These are phyloP conservation scores for Casuarius casuarius DNA, from an alignment of 2,113 vertebrate species.

Conservation along the genomic window DNA sequence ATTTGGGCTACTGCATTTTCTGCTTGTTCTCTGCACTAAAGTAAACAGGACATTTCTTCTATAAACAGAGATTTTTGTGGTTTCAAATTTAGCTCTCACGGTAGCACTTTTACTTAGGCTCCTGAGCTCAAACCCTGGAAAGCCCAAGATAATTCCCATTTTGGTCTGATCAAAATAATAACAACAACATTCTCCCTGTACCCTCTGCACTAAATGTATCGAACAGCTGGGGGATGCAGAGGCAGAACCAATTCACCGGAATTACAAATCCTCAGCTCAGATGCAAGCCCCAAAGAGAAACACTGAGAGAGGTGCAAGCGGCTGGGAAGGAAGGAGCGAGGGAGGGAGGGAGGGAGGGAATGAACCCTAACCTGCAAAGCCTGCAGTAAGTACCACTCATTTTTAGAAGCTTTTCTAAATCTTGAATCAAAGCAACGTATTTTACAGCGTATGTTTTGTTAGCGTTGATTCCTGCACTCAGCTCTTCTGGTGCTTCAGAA, in stretches of 20 bases:
- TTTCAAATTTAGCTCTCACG: background rate
- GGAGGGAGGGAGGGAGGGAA: background rate
- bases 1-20: background rate
- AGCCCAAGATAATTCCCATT: background rate
- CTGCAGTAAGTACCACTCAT: background rate
- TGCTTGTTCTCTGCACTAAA: background rate
- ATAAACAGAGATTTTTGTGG: background rate
- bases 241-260: background rate
- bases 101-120: background rate
- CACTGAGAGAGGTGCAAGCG: background rate
- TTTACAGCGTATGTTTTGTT: background rate
- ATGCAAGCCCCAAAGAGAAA: background rate
- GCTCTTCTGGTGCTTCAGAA: slow-evolving; percentile 18
- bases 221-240: background rate
- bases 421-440: background rate
- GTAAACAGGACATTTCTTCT: background rate
- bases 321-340: background rate
- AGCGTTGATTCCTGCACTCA: background rate
- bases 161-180: background rate
- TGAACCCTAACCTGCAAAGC: background rate
- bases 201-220: fast-evolving
- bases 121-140: background rate
- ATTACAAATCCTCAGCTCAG: background rate
- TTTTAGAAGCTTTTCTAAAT: slow-evolving; percentile 1
- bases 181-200: background rate